Conservation (phyloP, 2,888 invertebrate genomes). For the Molanna angustata region DNA sequence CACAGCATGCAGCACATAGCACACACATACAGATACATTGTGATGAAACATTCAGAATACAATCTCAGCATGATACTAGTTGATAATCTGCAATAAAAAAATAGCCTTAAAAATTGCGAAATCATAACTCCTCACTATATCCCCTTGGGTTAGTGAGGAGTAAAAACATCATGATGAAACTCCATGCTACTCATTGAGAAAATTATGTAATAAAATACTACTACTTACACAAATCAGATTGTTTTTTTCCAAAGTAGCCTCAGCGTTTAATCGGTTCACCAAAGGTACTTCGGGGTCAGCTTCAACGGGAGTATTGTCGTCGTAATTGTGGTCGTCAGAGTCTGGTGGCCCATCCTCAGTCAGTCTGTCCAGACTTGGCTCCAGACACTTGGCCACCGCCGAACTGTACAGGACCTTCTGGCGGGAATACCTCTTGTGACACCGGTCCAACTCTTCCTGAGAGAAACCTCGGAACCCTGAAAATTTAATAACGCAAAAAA, state of each 20-base stretch:
- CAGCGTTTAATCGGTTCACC: slow-evolving; percentile 3
- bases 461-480: slow-evolving; percentile 20
- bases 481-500: too few species aligned
- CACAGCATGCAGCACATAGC: too few species aligned
- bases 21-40: too few species aligned
- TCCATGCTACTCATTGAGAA: too few species aligned
- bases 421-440: slow-evolving; percentile 1
- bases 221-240: slow-evolving; percentile 8
- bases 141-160: too few species aligned
- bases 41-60: too few species aligned
- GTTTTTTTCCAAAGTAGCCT: slow-evolving; percentile 4
- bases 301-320: slow-evolving; percentile 2
- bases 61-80: too few species aligned
- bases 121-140: too few species aligned
- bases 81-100: too few species aligned
- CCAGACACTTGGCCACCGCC: slow-evolving; percentile 1
- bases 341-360: not conserved
- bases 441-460: not conserved
- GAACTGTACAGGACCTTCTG: slow-evolving; percentile 3
- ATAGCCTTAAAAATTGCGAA: too few species aligned
- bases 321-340: not conserved
- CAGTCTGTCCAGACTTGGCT: not conserved
- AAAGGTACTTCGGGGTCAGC: not conserved
- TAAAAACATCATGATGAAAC: too few species aligned
- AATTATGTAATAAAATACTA: not conserved